Conservation (phyloP, 1,140 invertebrate species). For the Philotrypesis tridentata region DNA sequence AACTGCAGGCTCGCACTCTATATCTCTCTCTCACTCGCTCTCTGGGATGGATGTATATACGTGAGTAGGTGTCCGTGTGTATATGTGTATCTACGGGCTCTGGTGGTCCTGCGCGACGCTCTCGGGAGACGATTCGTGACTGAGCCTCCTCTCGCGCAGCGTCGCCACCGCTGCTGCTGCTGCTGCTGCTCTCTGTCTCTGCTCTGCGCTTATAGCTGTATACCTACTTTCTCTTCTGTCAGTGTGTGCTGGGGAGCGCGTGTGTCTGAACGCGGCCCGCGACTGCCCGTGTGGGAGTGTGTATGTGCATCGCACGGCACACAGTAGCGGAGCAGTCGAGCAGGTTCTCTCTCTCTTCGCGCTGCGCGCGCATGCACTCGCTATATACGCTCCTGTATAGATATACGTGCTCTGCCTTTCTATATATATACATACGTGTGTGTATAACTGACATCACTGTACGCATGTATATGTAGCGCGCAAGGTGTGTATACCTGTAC, state of each 20-base stretch:
- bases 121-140: conserved; percentile 57
- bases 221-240: neutral
- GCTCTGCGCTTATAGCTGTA: neutral
- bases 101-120: conserved; percentile 52
- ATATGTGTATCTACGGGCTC: neutral
- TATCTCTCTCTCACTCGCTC: conserved; percentile 12
- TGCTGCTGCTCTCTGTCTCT: neutral
- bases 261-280: too few relatives aligned
- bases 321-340: neutral
- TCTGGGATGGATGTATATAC: neutral
- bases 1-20: neutral
- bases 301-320: neutral
- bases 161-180: neutral
- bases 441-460: too few relatives aligned
- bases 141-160: conserved; percentile 16
- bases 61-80: neutral
- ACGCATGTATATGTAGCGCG: too few relatives aligned
- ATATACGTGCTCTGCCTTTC: too few relatives aligned
- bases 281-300: neutral
- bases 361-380: too few relatives aligned
- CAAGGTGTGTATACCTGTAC: too few relatives aligned
- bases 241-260: too few relatives aligned
- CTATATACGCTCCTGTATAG: too few relatives aligned
- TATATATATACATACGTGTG: too few relatives aligned
- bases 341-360: neutral